These are phyloP conservation scores for Drosophila prosaltans DNA, from an alignment of 1,140 invertebrate genomes.

Conservation along the genomic window DNA sequence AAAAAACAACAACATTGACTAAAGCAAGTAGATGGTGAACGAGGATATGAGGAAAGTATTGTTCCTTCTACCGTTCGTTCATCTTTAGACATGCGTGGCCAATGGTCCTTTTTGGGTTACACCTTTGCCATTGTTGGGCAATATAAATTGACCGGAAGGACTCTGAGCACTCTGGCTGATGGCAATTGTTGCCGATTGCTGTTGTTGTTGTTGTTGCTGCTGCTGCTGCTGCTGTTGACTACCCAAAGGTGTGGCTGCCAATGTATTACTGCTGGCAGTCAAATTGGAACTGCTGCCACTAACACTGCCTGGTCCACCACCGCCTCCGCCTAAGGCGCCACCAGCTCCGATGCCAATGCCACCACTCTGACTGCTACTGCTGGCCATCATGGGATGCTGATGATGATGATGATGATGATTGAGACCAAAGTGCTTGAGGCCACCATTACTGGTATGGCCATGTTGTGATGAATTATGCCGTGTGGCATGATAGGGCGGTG, in stretches of 20 bases:
- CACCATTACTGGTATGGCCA: conserved; percentile 60
- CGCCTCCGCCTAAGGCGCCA: conserved; percentile 1
- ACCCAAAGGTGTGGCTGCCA: conserved; percentile 75
- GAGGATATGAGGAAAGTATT: neutral
- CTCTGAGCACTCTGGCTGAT: conserved; percentile 64
- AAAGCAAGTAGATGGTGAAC: neutral
- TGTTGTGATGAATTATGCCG: conserved; percentile 65
- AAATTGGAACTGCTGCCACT: conserved; percentile 81
- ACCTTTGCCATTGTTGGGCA: conserved; percentile 81
- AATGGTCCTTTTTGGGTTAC: conserved; percentile 76
- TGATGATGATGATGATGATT: conserved; percentile 6
- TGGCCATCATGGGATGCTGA: conserved; percentile 15
- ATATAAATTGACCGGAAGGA: conserved; percentile 82
- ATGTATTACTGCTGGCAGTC: conserved; percentile 78
- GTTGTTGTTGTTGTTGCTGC: neutral
- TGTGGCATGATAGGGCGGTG: conserved; percentile 87
- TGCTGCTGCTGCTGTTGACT: conserved; percentile 14
- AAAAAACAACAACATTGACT: conserved; percentile 17
- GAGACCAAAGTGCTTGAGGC: conserved; percentile 55
- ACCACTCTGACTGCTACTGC: conserved; percentile 7
- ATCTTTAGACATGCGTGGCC: conserved; percentile 79
- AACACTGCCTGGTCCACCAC: conserved; percentile 60
- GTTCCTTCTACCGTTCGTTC: neutral
- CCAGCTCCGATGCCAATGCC: conserved; percentile 1
- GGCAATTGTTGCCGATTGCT: conserved; percentile 10